Conservation (phyloP, 2,888 invertebrate species). For the Tridacna crocea region DNA sequence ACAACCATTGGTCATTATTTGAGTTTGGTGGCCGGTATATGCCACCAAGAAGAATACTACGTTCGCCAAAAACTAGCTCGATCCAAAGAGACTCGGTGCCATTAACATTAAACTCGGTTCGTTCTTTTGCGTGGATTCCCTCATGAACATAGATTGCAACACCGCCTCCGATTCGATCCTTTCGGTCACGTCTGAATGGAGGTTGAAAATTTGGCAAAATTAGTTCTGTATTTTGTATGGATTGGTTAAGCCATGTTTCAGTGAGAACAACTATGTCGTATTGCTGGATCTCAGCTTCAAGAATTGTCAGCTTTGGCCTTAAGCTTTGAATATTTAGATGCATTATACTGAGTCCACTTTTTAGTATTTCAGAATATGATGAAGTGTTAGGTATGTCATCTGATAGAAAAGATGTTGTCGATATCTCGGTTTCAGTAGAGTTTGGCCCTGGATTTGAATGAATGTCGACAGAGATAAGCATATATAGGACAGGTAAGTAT, state of each 20-base stretch:
- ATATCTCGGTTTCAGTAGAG: neutral
- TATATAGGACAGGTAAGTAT: constrained; percentile 1
- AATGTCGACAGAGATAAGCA: constrained; percentile 3
- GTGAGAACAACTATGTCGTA: constrained; percentile 26
- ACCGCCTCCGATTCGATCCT: constrained; percentile 28
- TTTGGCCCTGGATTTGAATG: constrained; percentile 10
- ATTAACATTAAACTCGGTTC: constrained; percentile 12
- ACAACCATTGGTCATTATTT: constrained; percentile 3
- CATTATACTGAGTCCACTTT: constrained; percentile 1
- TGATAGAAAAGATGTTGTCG: neutral
- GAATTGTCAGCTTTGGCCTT: constrained; percentile 13
- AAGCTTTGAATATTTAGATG: constrained; percentile 12
- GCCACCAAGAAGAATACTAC: constrained; percentile 25
- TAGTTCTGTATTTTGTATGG: constrained; percentile 11
- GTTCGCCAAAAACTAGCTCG: constrained; percentile 9
- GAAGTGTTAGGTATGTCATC: neutral
- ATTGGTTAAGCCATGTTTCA: constrained; percentile 27
- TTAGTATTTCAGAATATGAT: neutral
- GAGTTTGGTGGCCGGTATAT: constrained; percentile 37
- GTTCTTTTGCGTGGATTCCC: neutral
- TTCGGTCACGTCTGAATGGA: constrained; percentile 25
- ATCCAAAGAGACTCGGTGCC: constrained; percentile 32
- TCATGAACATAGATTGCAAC: constrained; percentile 38
- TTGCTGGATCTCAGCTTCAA: constrained; percentile 20
- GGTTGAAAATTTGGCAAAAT: constrained; percentile 16